Percentiles rank a stretch among this genome's conserved stretches.
Conservation (phyloP, 2,797 vertebrate species). For the Cygnus olor region DNA sequence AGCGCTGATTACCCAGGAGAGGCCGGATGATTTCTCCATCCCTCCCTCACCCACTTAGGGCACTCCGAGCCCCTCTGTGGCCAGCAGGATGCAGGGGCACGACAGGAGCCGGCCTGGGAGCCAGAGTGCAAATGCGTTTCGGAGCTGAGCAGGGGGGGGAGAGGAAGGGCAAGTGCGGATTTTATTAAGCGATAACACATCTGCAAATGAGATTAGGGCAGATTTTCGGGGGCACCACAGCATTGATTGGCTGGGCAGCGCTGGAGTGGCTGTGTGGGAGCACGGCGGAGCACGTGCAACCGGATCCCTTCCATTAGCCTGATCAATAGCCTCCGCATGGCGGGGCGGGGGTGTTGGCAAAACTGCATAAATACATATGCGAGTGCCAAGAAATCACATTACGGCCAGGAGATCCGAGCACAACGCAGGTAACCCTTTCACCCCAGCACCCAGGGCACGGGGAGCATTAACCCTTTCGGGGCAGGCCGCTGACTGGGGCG, state of each 20-base stretch:
- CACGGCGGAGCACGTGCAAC: constrained; percentile 91
- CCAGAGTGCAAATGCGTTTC: constrained; percentile 46
- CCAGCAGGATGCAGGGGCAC: not conserved
- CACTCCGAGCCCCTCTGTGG: not conserved
- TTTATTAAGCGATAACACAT: constrained; percentile 77
- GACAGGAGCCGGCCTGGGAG: not conserved
- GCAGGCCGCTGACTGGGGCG: not conserved
- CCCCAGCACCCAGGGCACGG: constrained; percentile 63
- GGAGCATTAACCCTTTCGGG: constrained; percentile 49
- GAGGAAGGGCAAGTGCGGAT: constrained; percentile 68
- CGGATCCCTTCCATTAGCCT: constrained; percentile 96
- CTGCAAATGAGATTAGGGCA: constrained; percentile 91
- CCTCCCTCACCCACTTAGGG: not conserved
- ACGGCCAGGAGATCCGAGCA: constrained; percentile 89
- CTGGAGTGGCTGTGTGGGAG: constrained; percentile 87
- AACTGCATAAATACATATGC: constrained; percentile 94
- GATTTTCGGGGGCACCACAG: constrained; percentile 88
- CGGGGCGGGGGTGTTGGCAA: constrained; percentile 87
- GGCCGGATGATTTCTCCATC: not conserved
- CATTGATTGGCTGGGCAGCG: constrained; percentile 93
- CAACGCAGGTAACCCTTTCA: constrained; percentile 89
- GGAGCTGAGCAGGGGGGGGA: not conserved
- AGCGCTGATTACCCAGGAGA: not conserved
- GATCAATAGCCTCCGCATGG: constrained; percentile 85
- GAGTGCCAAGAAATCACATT: constrained; percentile 95